Base-by-base conservation (phyloP, 35 echinoderm and acorn worm genomes). In the Acanthaster planci region DNA sequence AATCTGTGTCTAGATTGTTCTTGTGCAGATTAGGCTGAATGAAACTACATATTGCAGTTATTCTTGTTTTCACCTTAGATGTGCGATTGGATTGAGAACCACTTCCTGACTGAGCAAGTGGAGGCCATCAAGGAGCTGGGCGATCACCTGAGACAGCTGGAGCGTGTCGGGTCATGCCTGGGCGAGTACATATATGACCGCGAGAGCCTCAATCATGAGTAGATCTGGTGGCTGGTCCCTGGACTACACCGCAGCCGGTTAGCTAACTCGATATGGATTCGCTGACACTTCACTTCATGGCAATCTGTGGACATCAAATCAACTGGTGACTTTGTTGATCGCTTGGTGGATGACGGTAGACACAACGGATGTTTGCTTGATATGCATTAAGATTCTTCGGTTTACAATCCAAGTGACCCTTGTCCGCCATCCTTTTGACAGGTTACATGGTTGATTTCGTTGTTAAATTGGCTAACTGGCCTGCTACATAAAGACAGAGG, bases 181-280 rank as follows among this genome's bases (percentile, higher is more conserved):
- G 96, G 96, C 22, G 96, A 99, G 72, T 99, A 92, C 92, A 89
- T 92, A 68, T 99, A 90, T 82, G 96, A 99, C 87, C 93, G 93
- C 92, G 96, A 99, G 77, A 77, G 82, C 57, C 89, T 99, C 39
- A 79, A 82, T 39, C 75, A 84, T 1, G 60, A 68, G 18, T 72
- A 72, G 64, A 26, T 47, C 42, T 47, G 42, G 42, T 12, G 42
- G 12, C 42, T 47, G 42, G 42, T 6, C 42, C 42, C 42, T 6
- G 12, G 42, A 12, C 42, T 47, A 47, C 42, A n/a, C n/a, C n/a
- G 42, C 12, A 12, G 42, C 42, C 42, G 42, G 42, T 47, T 47
- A 47, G 42, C 42, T 47, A 12, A 47, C 42, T 47, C 4, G 4
- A 47, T 4, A 7, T 60, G 57, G 17, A 18, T 7, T 47, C 12